These are phyloP conservation scores for Oncorhynchus kisutch DNA, from an alignment of 2,113 vertebrate genomes.

Conservation along the genomic window DNA sequence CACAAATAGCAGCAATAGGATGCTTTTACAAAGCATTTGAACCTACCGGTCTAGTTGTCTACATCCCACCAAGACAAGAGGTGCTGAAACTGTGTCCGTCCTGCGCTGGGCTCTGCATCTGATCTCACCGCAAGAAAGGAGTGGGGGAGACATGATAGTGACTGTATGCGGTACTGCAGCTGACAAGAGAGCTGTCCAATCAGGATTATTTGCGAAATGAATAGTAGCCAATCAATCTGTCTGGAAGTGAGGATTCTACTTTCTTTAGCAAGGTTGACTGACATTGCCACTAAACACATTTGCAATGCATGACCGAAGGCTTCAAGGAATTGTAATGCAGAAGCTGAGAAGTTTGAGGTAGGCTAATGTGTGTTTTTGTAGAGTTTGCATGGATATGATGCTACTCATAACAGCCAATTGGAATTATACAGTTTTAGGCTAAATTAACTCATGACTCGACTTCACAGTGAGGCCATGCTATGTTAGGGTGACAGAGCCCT, in stretches of 20 bases:
- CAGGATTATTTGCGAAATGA: conserved; percentile 19
- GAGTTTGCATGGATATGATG: too few species aligned
- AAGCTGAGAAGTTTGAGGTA: not conserved
- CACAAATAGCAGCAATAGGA: not conserved
- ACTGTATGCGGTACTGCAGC: not conserved
- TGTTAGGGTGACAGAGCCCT: too few species aligned
- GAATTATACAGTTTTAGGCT: too few species aligned
- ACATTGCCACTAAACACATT: not conserved
- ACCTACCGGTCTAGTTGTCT: conserved; percentile 41
- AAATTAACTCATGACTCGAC: too few species aligned
- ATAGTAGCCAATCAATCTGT: conserved; percentile 49
- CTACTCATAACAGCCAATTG: too few species aligned
- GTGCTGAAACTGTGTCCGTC: conserved; percentile 24
- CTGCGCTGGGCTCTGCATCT: conserved; percentile 13
- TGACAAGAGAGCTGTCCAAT: conserved; percentile 52
- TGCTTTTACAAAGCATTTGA: not conserved
- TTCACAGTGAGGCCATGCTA: too few species aligned
- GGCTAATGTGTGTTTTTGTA: too few species aligned
- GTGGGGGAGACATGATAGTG: conserved; percentile 5
- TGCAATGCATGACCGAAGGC: not conserved
- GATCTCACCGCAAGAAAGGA: conserved; percentile 16
- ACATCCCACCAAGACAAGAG: conserved; percentile 15
- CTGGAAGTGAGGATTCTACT: conserved; percentile 8
- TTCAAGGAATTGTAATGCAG: not conserved
- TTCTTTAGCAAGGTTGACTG: conserved; percentile 26